phyloP scores from a whole-genome alignment of 2,113 vertebrate genomes.

The Edolisoma coerulescens region DNA sequence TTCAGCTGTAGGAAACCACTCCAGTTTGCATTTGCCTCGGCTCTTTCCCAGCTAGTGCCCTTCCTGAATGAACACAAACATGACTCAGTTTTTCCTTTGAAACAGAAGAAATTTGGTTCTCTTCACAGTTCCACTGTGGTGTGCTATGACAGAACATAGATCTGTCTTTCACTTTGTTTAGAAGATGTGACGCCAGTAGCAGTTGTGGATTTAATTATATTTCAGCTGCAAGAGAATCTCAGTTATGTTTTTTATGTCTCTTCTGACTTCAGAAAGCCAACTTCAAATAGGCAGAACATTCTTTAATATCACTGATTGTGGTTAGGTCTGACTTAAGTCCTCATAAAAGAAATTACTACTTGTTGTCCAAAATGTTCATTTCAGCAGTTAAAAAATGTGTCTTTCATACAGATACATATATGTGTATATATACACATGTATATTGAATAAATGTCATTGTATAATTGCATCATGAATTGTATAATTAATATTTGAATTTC shows the following conservation, averaged over 20 bases:
- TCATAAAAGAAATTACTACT: background rate
- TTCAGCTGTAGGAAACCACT: background rate
- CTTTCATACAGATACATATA: background rate
- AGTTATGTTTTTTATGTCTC: background rate
- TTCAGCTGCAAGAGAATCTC: conserved; percentile 10
- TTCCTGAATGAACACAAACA: conserved; percentile 9
- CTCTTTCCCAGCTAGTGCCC: background rate
- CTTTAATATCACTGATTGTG: background rate
- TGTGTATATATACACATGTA: background rate
- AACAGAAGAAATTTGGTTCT: background rate
- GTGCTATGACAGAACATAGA: background rate
- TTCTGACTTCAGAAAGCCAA: background rate
- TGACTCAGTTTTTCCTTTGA: conserved; percentile 39
- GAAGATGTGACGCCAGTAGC: background rate
- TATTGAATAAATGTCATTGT: background rate
- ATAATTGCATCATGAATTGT: background rate
- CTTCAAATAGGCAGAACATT: background rate
- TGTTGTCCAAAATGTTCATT: background rate
- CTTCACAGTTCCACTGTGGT: background rate
- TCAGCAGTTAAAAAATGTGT: background rate
- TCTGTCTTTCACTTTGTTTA: conserved; percentile 16
- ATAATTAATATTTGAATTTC: background rate
- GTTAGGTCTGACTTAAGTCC: background rate
- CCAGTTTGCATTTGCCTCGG: background rate
- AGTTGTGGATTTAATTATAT: conserved; percentile 2